Base-by-base conservation (phyloP, 2,888 invertebrate species). In the Eustalomyia histrio region DNA sequence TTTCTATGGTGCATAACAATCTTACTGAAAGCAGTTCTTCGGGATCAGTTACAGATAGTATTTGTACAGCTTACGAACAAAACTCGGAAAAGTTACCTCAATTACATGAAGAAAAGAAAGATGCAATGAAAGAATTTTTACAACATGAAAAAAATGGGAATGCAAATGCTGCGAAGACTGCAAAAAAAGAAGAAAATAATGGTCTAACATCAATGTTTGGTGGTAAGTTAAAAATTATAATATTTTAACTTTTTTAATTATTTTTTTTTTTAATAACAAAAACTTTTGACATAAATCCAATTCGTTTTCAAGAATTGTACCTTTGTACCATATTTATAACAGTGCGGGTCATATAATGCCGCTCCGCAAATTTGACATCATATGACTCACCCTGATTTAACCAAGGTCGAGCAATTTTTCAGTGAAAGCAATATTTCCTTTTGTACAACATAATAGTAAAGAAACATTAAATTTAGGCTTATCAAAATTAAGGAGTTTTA, bases 1-100 rank as follows among this genome's bases (percentile, higher is more conserved):
- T 69, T 8, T 21, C 58, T 16, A 65, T 84, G 82, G 80, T 84
- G 1, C 88, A 86, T 8, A 83, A 87, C 6, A 91, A 91, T 83
- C 88, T 93, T 71, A 93, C 93, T 0, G 93, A 93, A 86, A 93
- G 93, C 87, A 93, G 93, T 85, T 93, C 93, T 29, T 93, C 93
- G 73, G 93, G 93, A 63, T 93, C 93, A 2, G 89, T 93, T 74
- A 93, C 93, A 29, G 93, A 93, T 84, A 93, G 93, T 87, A 91
- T 93, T 76, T 93, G 93, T 84, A 93, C 93, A 12, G 90, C 93
- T 7, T 93, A 93, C 86, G 93, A 93, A 86, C 90, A 90, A 63
- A 87, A 88, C 60, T 58, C 16, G 5, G 60, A 61, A 72, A 83
- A 69, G 17, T 10, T 57, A 4, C 7, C 5, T 0, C 35, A 35